Evolutionary conservation across 2,888 invertebrate species (phyloP), one percentile per base, ranked within the genome.

Genomic region (Adelognathus sp.): DNA sequence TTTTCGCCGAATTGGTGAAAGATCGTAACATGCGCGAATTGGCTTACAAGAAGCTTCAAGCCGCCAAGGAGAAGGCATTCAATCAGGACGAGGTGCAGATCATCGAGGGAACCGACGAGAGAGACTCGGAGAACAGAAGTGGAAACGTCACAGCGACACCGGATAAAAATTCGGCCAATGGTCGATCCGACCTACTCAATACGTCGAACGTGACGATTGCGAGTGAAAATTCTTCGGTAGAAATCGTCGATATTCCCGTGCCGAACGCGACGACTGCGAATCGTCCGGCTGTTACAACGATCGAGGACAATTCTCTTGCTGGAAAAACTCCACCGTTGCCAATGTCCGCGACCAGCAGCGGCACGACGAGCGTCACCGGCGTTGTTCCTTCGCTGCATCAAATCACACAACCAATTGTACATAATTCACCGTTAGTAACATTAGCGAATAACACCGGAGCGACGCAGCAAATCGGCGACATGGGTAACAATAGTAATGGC

Each of bases 1-100:
- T 98, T 9, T 98, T 98, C 89, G 97, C 97, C 0, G 97, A 97
- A 91, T 93, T 98, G 78, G 96, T 97, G 11, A 97, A 97, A 88
- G 96, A 96, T 88, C 95, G 95, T 83, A 96, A 96, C 84, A 96
- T 96, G 93, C 93, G 97, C 6, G 96, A 96, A 75, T 93, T 96
- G 90, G 97, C 96, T 67, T 91, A 94, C 76, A 93, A 94, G 91
- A 96, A 95, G 89, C 90, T 96, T 11, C 94, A 95, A 88, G 94
- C 94, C 86, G 94, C 95, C 60, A 92, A 95, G 63, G 95, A 95
- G 81, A 95, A 95, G 76, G 90, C 89, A 0, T 83, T 83, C 1
- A 91, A 75, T 64, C 90, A 89, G 61, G 91, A 91, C 16, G 91
- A 91, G 6, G 89, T 90, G n/a, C 90, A 91, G 63, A 91, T 91